A percentile compares a stretch with the other conserved stretches of the same genome.
These are phyloP conservation scores for Pharmacophagus antenor DNA, from an alignment of 2,888 invertebrate species.

Conservation along the genomic window DNA sequence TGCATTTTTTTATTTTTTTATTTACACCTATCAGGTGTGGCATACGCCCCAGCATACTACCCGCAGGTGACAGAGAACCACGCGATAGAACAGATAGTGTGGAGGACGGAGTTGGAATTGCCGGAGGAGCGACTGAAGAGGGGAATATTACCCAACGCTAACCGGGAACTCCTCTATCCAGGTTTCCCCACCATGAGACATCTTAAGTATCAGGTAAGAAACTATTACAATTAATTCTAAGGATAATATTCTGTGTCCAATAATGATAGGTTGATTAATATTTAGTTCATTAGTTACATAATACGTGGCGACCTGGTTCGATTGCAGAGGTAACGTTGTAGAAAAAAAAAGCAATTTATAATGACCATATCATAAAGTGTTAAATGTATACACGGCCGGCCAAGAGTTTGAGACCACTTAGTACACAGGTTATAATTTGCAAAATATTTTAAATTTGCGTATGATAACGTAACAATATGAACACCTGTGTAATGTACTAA, in stretches of 20 bases:
- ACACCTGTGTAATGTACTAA: too few species aligned
- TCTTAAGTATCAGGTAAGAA: constrained; percentile 87
- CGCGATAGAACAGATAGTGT: constrained; percentile 74
- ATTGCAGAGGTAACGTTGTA: too few species aligned
- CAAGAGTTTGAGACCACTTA: too few species aligned
- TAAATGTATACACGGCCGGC: too few species aligned
- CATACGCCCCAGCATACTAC: constrained; percentile 82
- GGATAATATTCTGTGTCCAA: not conserved
- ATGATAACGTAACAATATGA: too few species aligned
- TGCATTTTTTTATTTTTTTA: not conserved
- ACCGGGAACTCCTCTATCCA: constrained; percentile 87
- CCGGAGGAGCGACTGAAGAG: constrained; percentile 81
- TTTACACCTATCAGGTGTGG: constrained; percentile 49
- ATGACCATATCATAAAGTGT: too few species aligned
- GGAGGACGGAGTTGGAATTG: constrained; percentile 81
- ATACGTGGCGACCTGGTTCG: too few species aligned
- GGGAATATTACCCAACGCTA: constrained; percentile 86
- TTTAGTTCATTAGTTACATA: too few species aligned
- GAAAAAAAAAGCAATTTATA: too few species aligned
- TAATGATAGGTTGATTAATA: too few species aligned
- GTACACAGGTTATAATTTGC: too few species aligned
- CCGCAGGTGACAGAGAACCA: constrained; percentile 80
- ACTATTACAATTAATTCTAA: not conserved
- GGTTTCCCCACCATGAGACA: constrained; percentile 97
- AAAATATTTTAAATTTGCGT: too few species aligned